Evolutionary conservation across 1,140 invertebrate genomes (phyloP), one percentile per base, ranked within the genome.

Genomic region (Aphidius ervi): DNA sequence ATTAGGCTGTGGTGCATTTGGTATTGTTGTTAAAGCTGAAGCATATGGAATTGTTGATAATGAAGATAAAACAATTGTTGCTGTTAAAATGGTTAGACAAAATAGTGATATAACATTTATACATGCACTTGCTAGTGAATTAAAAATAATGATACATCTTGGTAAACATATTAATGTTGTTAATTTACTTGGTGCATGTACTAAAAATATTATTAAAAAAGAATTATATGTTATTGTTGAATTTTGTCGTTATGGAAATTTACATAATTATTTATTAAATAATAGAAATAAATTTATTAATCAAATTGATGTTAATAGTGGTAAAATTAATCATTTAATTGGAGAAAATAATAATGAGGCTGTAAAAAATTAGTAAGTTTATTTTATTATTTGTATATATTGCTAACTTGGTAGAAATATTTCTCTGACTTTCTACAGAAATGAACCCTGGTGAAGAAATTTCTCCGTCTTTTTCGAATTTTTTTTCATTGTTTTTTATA

Each of bases 81-180:
- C 92, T 4, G 90, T 94, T 0, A 94, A 94, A 81, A 94, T 91
- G 88, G 89, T 93, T 0, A 90, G 92, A 68, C 84, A 85, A 67
- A 86, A 86, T 48, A 86, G 88, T 0, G 89, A 93, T 70, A 82
- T 83, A 9, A 83, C 85, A 45, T 86, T 87, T 54, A 87, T 94
- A 16, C 85, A 87, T 66, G 90, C 94, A 0, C 76, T 98, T 9
- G 87, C 90, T 6, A 93, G 92, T 5, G 95, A 98, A 77, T 75
- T 98, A 1, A 98, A 98, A 81, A 96, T 98, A 31, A 92, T 98
- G 87, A 90, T 94, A 10, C 93, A 97, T 78, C 82, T 98, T 60
- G 95, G 95, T 0, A 91, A 92, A 70, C 94, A 98, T 80, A 74
- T 97, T 1, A 98, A 98, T 74, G 94, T 98, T 31, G 92, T 97